Percentiles rank a stretch among this genome's conserved stretches.
These are phyloP conservation scores for Ophion ellenae DNA, from an alignment of 2,888 invertebrate genomes.

Conservation along the genomic window DNA sequence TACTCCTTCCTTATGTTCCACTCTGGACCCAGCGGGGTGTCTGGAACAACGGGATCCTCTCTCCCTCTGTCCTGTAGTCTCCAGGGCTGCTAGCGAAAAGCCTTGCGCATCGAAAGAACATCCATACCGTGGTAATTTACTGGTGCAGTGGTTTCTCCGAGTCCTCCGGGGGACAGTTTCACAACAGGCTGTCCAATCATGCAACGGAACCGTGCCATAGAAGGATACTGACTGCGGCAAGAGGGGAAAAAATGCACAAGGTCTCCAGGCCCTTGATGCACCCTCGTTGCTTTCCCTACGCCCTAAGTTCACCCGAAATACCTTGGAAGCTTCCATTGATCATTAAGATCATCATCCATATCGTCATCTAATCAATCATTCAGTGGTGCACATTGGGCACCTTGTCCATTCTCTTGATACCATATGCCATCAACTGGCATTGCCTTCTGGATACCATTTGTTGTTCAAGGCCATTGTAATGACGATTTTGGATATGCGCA, in stretches of 20 bases:
- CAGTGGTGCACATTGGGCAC: not conserved
- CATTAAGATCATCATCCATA: constrained; percentile 6
- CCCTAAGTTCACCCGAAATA: not conserved
- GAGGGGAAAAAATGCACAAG: not conserved
- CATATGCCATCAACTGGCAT: not conserved
- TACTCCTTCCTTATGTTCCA: constrained; percentile 27
- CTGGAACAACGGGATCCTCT: constrained; percentile 1
- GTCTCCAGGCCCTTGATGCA: not conserved
- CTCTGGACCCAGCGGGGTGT: constrained; percentile 37
- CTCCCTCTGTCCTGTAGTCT: not conserved
- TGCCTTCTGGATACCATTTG: not conserved
- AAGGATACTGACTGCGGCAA: not conserved
- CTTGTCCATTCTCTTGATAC: not conserved
- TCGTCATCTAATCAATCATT: constrained; percentile 1
- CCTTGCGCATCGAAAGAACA: constrained; percentile 12
- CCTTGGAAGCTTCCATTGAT: not conserved
- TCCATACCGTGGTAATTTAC: constrained; percentile 55
- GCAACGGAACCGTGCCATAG: constrained; percentile 16
- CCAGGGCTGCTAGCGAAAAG: constrained; percentile 8
- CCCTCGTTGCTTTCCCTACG: not conserved
- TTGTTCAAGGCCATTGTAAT: not conserved
- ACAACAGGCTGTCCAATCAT: constrained; percentile 22
- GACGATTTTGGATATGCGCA: not conserved
- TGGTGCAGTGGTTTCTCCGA: constrained; percentile 58
- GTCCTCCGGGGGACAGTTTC: constrained; percentile 44